These are phyloP conservation scores for Cyphomyrus discorhynchus DNA, from an alignment of 2,113 vertebrate species.

Conservation along the genomic window DNA sequence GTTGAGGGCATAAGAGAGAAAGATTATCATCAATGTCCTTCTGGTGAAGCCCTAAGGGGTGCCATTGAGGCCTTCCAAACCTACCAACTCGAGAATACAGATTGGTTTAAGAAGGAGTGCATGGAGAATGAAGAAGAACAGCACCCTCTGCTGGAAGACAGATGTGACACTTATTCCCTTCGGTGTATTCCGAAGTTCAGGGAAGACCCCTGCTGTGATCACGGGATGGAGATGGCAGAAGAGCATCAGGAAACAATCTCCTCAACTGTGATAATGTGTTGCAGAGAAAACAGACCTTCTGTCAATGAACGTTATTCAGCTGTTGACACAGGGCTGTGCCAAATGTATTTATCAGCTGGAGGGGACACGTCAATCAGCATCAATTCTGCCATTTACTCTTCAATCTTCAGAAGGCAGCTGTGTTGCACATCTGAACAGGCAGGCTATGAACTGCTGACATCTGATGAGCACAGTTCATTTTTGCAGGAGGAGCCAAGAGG, in stretches of 20 bases:
- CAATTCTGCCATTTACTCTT: neutral
- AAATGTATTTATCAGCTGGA: neutral
- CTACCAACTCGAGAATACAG: slow-evolving; percentile 66
- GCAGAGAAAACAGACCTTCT: neutral
- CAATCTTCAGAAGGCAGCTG: neutral
- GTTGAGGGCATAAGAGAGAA: slow-evolving; percentile 66
- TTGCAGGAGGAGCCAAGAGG: neutral
- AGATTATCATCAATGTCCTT: slow-evolving; percentile 64
- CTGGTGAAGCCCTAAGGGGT: slow-evolving; percentile 57
- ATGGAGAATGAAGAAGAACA: slow-evolving; percentile 41
- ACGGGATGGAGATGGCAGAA: neutral
- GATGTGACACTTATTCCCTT: neutral
- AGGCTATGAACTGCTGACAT: neutral
- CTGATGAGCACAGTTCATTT: slow-evolving; percentile 18
- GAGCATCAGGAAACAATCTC: neutral
- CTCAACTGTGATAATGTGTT: neutral
- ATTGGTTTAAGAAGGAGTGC: slow-evolving; percentile 82
- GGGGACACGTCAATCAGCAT: neutral
- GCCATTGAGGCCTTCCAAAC: slow-evolving; percentile 70
- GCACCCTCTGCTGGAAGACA: neutral
- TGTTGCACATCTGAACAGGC: neutral
- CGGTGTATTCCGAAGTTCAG: slow-evolving; percentile 33
- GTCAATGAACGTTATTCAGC: neutral
- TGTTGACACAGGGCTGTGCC: neutral
- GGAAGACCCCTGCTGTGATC: slow-evolving; percentile 21